Conservation (phyloP, 2,797 vertebrate genomes). For the Anniella stebbinsi region DNA sequence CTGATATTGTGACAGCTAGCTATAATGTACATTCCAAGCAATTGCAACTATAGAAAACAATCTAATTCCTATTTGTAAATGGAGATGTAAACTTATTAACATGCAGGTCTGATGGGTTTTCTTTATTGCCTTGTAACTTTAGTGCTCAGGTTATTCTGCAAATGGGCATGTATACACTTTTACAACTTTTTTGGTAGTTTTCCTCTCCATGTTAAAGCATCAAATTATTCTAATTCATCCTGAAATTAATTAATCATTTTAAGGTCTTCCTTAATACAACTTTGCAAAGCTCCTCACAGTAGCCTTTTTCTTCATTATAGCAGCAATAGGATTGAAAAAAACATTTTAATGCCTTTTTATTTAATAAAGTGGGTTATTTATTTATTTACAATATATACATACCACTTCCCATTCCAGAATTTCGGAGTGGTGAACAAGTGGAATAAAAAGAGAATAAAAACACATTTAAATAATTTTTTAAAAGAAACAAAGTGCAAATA, state of each 20-base stretch:
- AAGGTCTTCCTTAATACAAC: constrained; percentile 23
- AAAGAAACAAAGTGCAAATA: too few species aligned
- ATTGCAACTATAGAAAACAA: background rate
- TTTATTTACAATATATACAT: too few species aligned
- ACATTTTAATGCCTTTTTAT: constrained; percentile 10
- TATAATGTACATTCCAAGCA: background rate
- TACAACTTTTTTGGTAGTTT: constrained; percentile 30
- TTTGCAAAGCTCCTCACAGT: constrained; percentile 46
- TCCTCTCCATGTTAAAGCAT: constrained; percentile 38
- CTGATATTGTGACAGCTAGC: background rate
- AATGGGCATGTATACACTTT: constrained; percentile 50
- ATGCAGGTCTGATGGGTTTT: background rate
- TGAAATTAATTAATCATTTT: constrained; percentile 21
- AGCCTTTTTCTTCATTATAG: constrained; percentile 26
- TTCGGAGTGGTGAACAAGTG: too few species aligned
- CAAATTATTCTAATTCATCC: constrained; percentile 36
- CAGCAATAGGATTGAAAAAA: constrained; percentile 32
- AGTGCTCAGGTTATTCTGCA: background rate
- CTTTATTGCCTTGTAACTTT: background rate
- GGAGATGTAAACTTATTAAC: background rate
- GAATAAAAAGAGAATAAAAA: too few species aligned
- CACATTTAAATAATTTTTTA: too few species aligned
- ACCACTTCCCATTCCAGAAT: too few species aligned
- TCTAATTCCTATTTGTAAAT: background rate
- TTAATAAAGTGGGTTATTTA: background rate